Percentiles rank a stretch among this genome's conserved stretches.
Conservation (phyloP, 2,113 vertebrate species). For the Pipra filicauda region DNA sequence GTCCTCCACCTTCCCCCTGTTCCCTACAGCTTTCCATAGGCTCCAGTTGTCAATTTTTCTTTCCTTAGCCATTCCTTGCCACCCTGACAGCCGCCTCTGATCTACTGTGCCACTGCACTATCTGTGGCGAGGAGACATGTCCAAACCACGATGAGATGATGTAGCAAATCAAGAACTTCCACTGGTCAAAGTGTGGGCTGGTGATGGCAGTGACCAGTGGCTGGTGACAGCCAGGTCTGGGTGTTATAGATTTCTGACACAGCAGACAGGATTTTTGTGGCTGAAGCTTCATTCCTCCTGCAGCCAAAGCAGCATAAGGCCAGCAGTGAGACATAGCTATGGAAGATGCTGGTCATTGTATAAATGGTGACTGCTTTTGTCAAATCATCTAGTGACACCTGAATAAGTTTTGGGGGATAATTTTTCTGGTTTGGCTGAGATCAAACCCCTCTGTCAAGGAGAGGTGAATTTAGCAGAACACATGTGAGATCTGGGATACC, state of each 20-base stretch:
- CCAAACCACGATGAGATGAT: conserved; percentile 17
- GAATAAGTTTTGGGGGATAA: background rate
- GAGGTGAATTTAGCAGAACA: background rate
- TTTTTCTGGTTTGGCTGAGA: background rate
- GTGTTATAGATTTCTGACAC: background rate
- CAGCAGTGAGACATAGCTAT: fast-evolving
- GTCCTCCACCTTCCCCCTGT: background rate
- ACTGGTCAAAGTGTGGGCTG: conserved; percentile 6
- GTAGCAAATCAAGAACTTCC: conserved; percentile 30
- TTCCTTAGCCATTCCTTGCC: background rate
- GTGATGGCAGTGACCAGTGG: conserved; percentile 8
- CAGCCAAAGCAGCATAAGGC: fast-evolving
- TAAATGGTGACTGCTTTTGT: background rate
- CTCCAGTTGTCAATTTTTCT: background rate
- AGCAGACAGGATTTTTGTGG: background rate
- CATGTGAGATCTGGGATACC: background rate
- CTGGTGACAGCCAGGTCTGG: background rate
- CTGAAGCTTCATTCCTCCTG: background rate
- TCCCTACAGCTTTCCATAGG: conserved; percentile 30
- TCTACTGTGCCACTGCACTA: background rate
- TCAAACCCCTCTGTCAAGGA: background rate
- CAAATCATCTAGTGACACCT: background rate
- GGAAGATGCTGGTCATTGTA: background rate
- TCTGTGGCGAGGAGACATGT: background rate
- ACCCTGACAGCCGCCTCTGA: conserved; percentile 1